phyloP scores from a whole-genome alignment of 2,113 vertebrate genomes.

The Anseranas semipalmata region DNA sequence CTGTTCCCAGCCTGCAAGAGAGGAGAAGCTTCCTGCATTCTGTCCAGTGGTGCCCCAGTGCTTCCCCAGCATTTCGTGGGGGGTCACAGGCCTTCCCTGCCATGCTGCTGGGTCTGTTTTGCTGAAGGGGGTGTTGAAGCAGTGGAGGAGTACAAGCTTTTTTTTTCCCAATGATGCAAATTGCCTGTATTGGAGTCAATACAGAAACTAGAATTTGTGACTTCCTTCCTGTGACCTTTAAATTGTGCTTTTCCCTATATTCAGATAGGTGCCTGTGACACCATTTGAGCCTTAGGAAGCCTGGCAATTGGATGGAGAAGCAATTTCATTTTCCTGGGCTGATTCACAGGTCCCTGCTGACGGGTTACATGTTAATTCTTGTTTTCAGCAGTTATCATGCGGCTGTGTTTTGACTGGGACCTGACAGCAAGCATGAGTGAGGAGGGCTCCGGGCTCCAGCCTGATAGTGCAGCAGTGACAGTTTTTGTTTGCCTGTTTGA shows the following conservation, averaged over 20 bases:
- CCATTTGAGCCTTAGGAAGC: background rate
- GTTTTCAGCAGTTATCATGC: background rate
- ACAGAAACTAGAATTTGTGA: background rate
- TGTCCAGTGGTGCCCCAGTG: fast-evolving
- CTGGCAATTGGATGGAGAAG: background rate
- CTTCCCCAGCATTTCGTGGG: background rate
- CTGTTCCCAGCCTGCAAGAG: background rate
- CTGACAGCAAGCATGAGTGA: background rate
- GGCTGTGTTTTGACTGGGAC: background rate
- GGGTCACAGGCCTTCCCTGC: background rate
- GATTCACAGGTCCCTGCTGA: background rate
- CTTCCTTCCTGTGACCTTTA: background rate
- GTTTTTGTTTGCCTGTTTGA: background rate
- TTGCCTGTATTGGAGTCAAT: background rate
- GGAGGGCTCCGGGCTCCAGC: background rate
- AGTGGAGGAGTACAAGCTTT: background rate
- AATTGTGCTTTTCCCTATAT: background rate
- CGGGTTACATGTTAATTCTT: slow-evolving; percentile 17
- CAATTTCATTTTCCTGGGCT: background rate
- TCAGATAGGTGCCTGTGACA: background rate
- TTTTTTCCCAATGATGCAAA: background rate
- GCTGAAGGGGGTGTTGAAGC: background rate
- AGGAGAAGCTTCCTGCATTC: background rate
- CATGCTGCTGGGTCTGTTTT: background rate
- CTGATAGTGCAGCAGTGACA: background rate